Evolutionary conservation across 2,113 vertebrate species (phyloP).

Genomic region (Sisor rabdophorus): DNA sequence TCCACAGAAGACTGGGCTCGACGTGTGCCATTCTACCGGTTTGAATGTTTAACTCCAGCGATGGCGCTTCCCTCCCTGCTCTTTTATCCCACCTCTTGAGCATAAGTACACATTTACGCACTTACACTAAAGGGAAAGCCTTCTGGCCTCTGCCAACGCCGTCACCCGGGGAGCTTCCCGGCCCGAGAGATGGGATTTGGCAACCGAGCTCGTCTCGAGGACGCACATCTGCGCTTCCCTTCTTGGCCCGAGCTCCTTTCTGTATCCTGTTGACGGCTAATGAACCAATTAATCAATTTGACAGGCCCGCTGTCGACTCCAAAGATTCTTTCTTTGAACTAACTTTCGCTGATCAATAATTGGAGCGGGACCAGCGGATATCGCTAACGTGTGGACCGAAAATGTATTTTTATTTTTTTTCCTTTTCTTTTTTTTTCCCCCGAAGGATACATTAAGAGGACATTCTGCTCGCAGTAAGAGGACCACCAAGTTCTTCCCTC

Average conservation of each 20-base stretch:
- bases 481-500: constrained; percentile 66
- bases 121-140: constrained; percentile 49
- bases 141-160: constrained; percentile 47
- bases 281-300: constrained; percentile 48
- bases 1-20: too few relatives aligned
- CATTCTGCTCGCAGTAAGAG: constrained; percentile 58
- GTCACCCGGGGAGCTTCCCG: constrained; percentile 45
- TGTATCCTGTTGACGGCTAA: constrained; percentile 46
- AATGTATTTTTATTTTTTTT: too few relatives aligned
- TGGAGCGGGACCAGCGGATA: constrained; percentile 11
- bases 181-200: constrained; percentile 44
- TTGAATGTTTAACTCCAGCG: constrained; percentile 35
- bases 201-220: constrained; percentile 44
- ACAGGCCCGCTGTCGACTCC: constrained; percentile 32
- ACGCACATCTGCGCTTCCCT: constrained; percentile 47
- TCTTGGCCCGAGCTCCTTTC: constrained; percentile 34
- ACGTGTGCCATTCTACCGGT: constrained; percentile 22
- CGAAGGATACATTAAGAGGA: constrained; percentile 59
- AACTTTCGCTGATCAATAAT: constrained; percentile 22
- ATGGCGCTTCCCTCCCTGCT: constrained; percentile 36
- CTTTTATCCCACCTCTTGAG: constrained; percentile 43
- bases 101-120: constrained; percentile 44
- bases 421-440: not conserved
- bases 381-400: constrained; percentile 11
- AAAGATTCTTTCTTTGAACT: constrained; percentile 21